These are phyloP conservation scores for Macroramphosus scolopax DNA, from an alignment of 2,797 vertebrate species.

Conservation along the genomic window DNA sequence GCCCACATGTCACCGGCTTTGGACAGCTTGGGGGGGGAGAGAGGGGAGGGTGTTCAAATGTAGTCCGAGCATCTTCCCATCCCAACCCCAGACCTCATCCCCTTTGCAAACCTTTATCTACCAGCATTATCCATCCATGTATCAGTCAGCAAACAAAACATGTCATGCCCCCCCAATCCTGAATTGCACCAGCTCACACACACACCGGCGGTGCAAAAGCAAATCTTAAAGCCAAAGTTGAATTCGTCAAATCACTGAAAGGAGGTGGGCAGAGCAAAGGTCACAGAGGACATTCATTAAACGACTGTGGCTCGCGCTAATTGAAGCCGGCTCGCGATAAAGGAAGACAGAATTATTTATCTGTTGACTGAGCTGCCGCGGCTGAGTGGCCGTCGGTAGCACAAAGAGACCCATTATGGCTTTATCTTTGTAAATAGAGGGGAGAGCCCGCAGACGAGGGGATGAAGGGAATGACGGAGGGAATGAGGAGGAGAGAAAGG, in stretches of 20 bases:
- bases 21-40: slow-evolving; percentile 48
- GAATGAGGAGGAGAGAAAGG: slow-evolving; percentile 17
- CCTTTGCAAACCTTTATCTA: slow-evolving; percentile 64
- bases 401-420: slow-evolving; percentile 78
- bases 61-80: slow-evolving; percentile 31
- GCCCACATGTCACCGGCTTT: slow-evolving; percentile 59
- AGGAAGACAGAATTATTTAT: slow-evolving; percentile 68
- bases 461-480: slow-evolving; percentile 38
- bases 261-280: slow-evolving; percentile 67
- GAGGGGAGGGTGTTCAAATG: slow-evolving; percentile 27
- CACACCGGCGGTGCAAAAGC: slow-evolving; percentile 11
- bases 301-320: slow-evolving; percentile 72
- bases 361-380: slow-evolving; percentile 57
- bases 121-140: slow-evolving; percentile 65
- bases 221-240: slow-evolving; percentile 49
- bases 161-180: slow-evolving; percentile 43
- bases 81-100: slow-evolving; percentile 14
- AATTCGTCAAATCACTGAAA: slow-evolving; percentile 67
- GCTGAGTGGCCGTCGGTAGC: slow-evolving; percentile 65
- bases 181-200: slow-evolving; percentile 42
- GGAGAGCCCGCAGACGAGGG: slow-evolving; percentile 43
- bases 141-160: slow-evolving; percentile 71
- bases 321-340: slow-evolving; percentile 71
- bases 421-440: slow-evolving; percentile 76
- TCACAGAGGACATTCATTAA: slow-evolving; percentile 75